Conservation (phyloP, 2,797 vertebrate genomes). For the Sebastes hubbsi region DNA sequence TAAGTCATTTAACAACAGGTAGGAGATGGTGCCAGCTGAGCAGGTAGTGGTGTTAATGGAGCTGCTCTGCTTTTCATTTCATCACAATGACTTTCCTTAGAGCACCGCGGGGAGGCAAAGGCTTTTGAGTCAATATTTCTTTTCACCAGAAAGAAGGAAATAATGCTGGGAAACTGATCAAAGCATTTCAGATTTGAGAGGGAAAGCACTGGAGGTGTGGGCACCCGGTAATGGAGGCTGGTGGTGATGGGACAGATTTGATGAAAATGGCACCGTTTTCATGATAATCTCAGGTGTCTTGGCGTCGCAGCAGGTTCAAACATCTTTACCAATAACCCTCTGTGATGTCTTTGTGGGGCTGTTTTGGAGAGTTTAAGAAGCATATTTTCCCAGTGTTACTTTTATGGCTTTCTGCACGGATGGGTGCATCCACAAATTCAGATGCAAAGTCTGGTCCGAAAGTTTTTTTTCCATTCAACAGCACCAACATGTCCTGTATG, state of each 20-base stretch:
- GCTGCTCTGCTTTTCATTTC: slow-evolving; percentile 58
- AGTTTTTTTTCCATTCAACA: slow-evolving; percentile 9
- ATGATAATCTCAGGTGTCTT: slow-evolving; percentile 16
- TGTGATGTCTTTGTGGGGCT: slow-evolving; percentile 6
- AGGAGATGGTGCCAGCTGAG: slow-evolving; percentile 40
- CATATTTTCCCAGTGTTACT: not conserved
- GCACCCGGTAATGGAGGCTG: slow-evolving; percentile 17
- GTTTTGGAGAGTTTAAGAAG: slow-evolving; percentile 13
- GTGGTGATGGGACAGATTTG: slow-evolving; percentile 11
- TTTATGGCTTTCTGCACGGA: not conserved
- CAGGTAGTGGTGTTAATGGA: slow-evolving; percentile 56
- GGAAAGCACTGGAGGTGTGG: slow-evolving; percentile 26
- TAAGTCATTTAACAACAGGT: slow-evolving; percentile 63
- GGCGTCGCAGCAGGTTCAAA: not conserved
- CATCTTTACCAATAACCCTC: slow-evolving; percentile 22
- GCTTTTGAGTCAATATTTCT: slow-evolving; percentile 56
- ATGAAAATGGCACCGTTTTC: slow-evolving; percentile 38
- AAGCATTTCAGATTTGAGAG: slow-evolving; percentile 50
- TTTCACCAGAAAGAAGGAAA: slow-evolving; percentile 31
- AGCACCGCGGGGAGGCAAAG: slow-evolving; percentile 36
- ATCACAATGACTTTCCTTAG: slow-evolving; percentile 57
- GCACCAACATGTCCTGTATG: not conserved
- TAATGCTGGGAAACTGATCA: slow-evolving; percentile 50
- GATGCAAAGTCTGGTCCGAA: not conserved
- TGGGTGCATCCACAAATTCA: not conserved